Percentiles rank a stretch among this genome's conserved stretches.
Evolutionary conservation across 2,113 vertebrate species (phyloP).

Genomic region (Acanthisitta chloris): DNA sequence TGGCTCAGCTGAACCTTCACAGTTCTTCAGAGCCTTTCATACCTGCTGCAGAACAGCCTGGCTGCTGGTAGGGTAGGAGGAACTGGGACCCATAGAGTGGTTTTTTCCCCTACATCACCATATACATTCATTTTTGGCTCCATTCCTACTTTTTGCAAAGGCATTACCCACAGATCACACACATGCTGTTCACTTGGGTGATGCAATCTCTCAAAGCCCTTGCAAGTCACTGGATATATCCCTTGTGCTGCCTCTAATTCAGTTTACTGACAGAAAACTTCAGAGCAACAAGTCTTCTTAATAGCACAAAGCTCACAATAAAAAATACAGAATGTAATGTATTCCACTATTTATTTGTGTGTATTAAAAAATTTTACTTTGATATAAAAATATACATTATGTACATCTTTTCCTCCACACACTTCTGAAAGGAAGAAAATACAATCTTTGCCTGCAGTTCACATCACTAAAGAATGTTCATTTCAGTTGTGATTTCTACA

Average conservation of each 20-base stretch:
- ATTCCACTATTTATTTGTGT: neutral
- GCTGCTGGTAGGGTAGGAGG: neutral
- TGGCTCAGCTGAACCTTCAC: neutral
- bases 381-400: neutral
- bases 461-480: neutral
- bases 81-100: neutral
- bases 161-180: neutral
- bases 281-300: neutral
- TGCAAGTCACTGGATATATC: neutral
- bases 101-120: accelerated
- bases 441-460: neutral
- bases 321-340: neutral
- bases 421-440: neutral
- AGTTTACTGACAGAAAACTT: neutral
- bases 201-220: neutral
- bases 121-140: neutral
- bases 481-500: neutral
- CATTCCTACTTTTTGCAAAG: neutral
- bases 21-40: neutral
- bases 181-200: neutral
- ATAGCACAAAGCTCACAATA: neutral
- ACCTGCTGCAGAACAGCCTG: neutral
- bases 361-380: neutral
- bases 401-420: neutral
- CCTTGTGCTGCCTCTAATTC: neutral